These are phyloP conservation scores for Rhaphigaster nebulosa DNA, from an alignment of 2,888 invertebrate genomes.

Conservation along the genomic window DNA sequence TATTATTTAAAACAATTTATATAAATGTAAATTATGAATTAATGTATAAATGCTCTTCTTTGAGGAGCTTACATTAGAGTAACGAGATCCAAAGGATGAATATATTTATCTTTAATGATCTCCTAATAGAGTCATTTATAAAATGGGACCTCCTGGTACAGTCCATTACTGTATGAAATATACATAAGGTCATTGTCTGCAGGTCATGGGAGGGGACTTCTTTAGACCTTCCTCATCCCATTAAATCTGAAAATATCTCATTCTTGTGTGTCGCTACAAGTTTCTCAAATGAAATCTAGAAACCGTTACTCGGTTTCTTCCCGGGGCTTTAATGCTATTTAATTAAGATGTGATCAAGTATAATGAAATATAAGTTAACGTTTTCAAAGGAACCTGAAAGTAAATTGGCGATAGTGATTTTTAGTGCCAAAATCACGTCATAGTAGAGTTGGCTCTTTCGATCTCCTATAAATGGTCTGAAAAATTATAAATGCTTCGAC, in stretches of 20 bases:
- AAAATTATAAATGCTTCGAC: too few relatives aligned
- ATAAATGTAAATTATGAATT: neutral
- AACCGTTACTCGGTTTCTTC: neutral
- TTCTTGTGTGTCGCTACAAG: slow-evolving; percentile 3
- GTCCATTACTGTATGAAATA: slow-evolving; percentile 48
- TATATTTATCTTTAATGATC: slow-evolving; percentile 44
- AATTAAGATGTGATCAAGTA: neutral
- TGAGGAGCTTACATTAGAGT: neutral
- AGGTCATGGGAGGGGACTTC: slow-evolving; percentile 15
- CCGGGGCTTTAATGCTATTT: neutral
- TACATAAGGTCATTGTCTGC: slow-evolving; percentile 42
- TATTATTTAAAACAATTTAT: neutral
- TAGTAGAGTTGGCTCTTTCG: too few relatives aligned
- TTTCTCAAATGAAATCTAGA: neutral
- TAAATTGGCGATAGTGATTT: neutral
- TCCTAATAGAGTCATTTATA: slow-evolving; percentile 48
- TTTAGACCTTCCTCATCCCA: neutral
- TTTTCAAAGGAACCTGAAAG: neutral
- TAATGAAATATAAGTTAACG: neutral
- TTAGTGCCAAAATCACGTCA: too few relatives aligned
- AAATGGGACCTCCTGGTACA: slow-evolving; percentile 28
- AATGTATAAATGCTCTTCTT: neutral
- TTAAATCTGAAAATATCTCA: slow-evolving; percentile 23
- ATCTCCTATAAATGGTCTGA: too few relatives aligned
- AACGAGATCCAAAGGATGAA: slow-evolving; percentile 30